These are phyloP conservation scores for Amia ocellicauda DNA, from an alignment of 2,113 vertebrate species.

Conservation along the genomic window DNA sequence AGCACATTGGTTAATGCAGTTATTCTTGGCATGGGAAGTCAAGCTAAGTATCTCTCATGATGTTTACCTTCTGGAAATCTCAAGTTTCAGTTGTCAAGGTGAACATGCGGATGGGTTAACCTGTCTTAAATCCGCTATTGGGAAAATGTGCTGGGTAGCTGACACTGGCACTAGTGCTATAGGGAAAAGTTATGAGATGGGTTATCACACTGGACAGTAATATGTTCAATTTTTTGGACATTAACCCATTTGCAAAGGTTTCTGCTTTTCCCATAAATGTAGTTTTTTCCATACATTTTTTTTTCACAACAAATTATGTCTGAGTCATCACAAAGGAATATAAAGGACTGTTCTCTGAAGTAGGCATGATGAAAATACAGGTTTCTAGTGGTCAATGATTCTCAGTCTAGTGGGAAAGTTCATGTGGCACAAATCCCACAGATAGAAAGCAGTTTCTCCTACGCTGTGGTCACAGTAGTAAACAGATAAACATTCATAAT, in stretches of 20 bases:
- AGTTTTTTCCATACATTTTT: background rate
- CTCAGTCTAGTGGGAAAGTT: slow-evolving; percentile 7
- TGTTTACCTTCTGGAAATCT: slow-evolving; percentile 13
- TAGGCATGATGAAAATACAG: background rate
- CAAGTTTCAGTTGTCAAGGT: slow-evolving; percentile 17
- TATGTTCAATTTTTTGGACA: background rate
- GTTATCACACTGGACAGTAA: slow-evolving; percentile 1
- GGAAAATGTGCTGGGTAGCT: background rate
- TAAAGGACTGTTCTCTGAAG: background rate
- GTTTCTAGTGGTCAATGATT: background rate
- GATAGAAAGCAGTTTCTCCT: slow-evolving; percentile 1
- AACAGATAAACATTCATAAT: background rate
- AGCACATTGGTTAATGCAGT: background rate
- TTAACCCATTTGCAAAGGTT: background rate
- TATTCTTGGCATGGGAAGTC: background rate
- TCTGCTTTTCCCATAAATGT: background rate
- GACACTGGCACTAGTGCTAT: background rate
- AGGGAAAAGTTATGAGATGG: background rate
- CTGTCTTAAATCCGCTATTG: slow-evolving; percentile 17
- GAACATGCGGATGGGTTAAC: slow-evolving; percentile 25
- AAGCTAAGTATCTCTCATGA: background rate
- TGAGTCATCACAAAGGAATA: background rate
- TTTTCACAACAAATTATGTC: background rate
- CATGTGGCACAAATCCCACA: slow-evolving; percentile 7
- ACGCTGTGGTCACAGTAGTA: background rate